phyloP scores from a whole-genome alignment of 2,888 invertebrate genomes.

The Drosophila sordidula region DNA sequence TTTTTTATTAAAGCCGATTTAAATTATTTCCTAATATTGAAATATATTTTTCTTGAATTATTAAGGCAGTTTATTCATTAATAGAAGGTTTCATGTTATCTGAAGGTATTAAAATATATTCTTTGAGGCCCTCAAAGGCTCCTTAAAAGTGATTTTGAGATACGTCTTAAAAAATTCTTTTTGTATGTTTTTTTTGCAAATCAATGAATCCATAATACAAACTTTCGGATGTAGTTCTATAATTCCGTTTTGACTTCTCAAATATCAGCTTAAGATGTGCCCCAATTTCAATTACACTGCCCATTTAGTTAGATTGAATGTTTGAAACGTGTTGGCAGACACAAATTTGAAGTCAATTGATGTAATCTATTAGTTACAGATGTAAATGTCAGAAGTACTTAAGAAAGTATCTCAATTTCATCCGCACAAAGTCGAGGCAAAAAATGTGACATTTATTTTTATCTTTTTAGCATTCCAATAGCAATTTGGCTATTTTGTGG shows the following conservation, averaged over 20 bases:
- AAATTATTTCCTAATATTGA: too few relatives aligned
- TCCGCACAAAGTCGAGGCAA: constrained; percentile 9
- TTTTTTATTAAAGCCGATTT: too few relatives aligned
- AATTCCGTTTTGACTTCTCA: neutral
- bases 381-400: constrained; percentile 55
- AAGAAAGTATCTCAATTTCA: constrained; percentile 48
- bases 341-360: constrained; percentile 41
- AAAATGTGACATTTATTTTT: constrained; percentile 39
- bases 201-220: neutral
- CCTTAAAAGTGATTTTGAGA: too few relatives aligned
- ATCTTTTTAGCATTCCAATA: constrained; percentile 42
- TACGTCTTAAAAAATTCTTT: too few relatives aligned
- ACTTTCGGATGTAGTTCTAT: neutral
- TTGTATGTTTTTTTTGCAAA: too few relatives aligned
- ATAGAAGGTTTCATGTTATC: too few relatives aligned
- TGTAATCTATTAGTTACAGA: constrained; percentile 40
- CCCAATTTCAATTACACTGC: neutral
- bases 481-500: constrained; percentile 49
- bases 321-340: constrained; percentile 17
- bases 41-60: too few relatives aligned
- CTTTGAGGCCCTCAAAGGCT: too few relatives aligned
- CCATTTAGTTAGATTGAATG: constrained; percentile 13
- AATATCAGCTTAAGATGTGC: constrained; percentile 6
- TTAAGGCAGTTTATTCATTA: neutral
- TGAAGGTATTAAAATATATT: too few relatives aligned